Evolutionary conservation across 2,797 vertebrate genomes (phyloP).

Genomic region (Coilia nasus): DNA sequence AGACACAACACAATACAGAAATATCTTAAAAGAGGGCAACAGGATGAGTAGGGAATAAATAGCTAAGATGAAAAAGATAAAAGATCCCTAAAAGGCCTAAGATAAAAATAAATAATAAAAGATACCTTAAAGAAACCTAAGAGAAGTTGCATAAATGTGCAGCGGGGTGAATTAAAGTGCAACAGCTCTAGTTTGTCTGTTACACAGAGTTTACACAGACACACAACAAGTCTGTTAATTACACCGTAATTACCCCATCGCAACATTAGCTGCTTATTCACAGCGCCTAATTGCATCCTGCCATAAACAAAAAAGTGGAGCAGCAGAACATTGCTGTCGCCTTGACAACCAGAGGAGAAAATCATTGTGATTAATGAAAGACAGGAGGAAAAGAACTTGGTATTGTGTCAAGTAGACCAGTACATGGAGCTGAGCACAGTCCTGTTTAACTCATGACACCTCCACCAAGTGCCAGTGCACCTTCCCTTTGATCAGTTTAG

Average conservation of each 20-base stretch:
- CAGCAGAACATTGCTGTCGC: conserved; percentile 41
- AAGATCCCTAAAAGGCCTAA: too few relatives aligned
- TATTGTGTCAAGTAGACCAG: neutral
- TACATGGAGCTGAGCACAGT: neutral
- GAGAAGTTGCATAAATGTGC: too few relatives aligned
- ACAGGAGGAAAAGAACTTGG: conserved; percentile 28
- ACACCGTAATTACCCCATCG: conserved; percentile 34
- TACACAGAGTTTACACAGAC: conserved; percentile 38
- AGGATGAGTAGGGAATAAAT: neutral
- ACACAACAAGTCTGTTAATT: conserved; percentile 47
- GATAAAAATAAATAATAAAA: neutral
- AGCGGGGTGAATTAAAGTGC: too few relatives aligned
- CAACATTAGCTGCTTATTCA: conserved; percentile 51
- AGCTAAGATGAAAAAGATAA: neutral
- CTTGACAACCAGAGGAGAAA: conserved; percentile 52
- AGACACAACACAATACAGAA: too few relatives aligned
- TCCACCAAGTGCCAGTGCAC: neutral
- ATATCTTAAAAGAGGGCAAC: too few relatives aligned
- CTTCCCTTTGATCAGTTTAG: neutral
- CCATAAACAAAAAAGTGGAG: conserved; percentile 36
- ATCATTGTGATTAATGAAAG: conserved; percentile 52
- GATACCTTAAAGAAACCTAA: conserved; percentile 27
- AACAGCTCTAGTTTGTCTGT: neutral
- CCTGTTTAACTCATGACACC: neutral
- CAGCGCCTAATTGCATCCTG: conserved; percentile 51